Base-by-base conservation (phyloP, 2,797 vertebrate species). In the Etheostoma perlongum region DNA sequence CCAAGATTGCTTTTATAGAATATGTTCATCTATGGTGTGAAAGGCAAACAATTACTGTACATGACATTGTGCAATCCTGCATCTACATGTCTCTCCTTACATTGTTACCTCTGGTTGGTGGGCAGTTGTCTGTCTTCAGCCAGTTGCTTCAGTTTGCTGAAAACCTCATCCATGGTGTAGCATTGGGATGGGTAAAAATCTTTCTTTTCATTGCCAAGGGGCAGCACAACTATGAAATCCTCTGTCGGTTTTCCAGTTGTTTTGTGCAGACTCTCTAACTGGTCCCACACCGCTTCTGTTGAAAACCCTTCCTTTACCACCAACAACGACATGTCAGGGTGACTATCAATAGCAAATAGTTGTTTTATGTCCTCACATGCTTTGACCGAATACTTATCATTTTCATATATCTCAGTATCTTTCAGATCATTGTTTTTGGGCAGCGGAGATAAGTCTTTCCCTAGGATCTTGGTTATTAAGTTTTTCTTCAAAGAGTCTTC, bases 261-360 rank as follows among this genome's bases (percentile, higher is more conserved):
- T 3, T 0, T 8, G 1, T 3, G 0, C 0, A 67, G 36, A 15
- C 14, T 0, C 0, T 67, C 46, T 18, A 67, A 44, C 33, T 74
- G 54, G 5, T 30, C 0, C 21, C 0, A 13, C 18, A 46, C 63
- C 4, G 18, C 1, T 0, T 1, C 5, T 19, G 1, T 0, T 67
- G 6, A 44, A 67, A 52, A 9, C 0, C 54, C 18, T 12, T 33
- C 36, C 14, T 52, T 23, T 55, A 27, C 27, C 27, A 27, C 27
- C 27, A 27, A 27, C 0, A 27, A 27, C 0, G 1, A 0, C 27
- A 27, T 27, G 27, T 27, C 27, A 5, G 27, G 27, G 3, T 27
- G 3, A 5, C 27, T 4, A 27, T 27, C 4, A 27, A 5, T 4
- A 27, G 4, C 4, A 27, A 27, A 27, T 27, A 27, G 3, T 5